Evolutionary conservation across 23 tunicate species (phyloP).

Genomic region (Diplosoma virens): DNA sequence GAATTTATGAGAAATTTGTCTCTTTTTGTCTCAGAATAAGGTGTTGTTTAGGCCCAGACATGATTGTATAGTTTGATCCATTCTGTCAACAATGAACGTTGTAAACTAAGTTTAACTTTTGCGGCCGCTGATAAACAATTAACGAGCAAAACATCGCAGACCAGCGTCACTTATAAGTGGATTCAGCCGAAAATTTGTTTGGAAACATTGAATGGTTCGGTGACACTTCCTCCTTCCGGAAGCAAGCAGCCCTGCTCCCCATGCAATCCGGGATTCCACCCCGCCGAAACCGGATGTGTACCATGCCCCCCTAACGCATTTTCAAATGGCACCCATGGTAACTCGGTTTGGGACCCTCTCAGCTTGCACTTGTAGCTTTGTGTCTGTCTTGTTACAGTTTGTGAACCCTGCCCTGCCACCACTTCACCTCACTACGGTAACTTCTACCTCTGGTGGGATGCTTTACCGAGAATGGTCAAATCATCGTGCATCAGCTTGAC

Average conservation of each 20-base stretch:
- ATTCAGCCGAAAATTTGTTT: slow-evolving; percentile 66
- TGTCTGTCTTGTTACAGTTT: slow-evolving; percentile 23
- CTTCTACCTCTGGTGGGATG: slow-evolving; percentile 70
- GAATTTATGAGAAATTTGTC: too few species aligned
- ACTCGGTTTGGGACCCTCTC: neutral
- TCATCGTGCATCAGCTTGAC: slow-evolving; percentile 55
- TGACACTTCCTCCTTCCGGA: slow-evolving; percentile 57
- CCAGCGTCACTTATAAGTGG: slow-evolving; percentile 61
- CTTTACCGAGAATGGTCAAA: slow-evolving; percentile 54
- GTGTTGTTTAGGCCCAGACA: too few species aligned
- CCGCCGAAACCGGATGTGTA: slow-evolving; percentile 30
- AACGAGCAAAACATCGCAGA: too few species aligned
- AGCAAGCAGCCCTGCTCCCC: slow-evolving; percentile 54
- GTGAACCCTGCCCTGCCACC: slow-evolving; percentile 68
- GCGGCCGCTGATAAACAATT: too few species aligned
- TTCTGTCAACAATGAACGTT: too few species aligned
- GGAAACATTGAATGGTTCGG: slow-evolving; percentile 30
- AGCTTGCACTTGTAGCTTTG: neutral
- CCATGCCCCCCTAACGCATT: slow-evolving; percentile 51
- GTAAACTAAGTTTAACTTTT: too few species aligned
- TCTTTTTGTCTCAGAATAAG: too few species aligned
- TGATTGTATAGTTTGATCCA: too few species aligned
- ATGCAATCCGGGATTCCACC: slow-evolving; percentile 77
- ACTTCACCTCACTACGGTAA: slow-evolving; percentile 71
- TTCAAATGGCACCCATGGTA: slow-evolving; percentile 74